phyloP scores from a whole-genome alignment of 1,140 invertebrate genomes.

The Protaetia brevitarsis region DNA sequence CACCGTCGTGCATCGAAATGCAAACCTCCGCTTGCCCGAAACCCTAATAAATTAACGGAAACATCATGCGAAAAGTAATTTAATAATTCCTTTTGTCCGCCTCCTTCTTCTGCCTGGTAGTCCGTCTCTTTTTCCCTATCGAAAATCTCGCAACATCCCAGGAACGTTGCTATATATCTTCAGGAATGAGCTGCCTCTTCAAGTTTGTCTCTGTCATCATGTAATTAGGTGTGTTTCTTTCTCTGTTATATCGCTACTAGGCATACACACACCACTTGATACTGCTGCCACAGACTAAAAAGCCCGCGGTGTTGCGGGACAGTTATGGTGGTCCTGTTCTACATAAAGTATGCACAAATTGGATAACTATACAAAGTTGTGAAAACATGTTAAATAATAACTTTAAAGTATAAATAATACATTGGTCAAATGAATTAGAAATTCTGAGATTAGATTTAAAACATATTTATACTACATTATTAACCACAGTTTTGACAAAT shows the following conservation, averaged over 20 bases:
- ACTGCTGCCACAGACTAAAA: no score
- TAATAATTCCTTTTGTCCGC: constrained; percentile 18
- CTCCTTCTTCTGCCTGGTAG: neutral
- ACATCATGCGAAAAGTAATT: constrained; percentile 20
- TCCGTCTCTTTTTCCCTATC: neutral
- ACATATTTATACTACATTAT: no score
- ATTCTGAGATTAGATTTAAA: no score
- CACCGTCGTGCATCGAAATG: neutral
- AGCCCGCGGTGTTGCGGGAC: no score
- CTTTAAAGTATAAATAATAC: no score
- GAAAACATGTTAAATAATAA: no score
- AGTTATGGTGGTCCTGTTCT: no score
- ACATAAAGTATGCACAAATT: no score
- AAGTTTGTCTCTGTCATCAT: constrained; percentile 25
- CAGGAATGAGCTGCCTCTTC: constrained; percentile 17
- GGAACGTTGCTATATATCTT: constrained; percentile 16
- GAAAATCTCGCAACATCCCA: neutral
- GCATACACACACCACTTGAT: no score
- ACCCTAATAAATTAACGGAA: constrained; percentile 14
- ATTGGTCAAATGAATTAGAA: no score
- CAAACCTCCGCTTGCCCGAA: neutral
- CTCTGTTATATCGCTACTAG: neutral
- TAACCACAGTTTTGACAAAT: no score
- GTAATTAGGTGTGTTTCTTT: constrained; percentile 23
- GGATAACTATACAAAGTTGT: no score